phyloP scores from a whole-genome alignment of 2,797 vertebrate species.

The Poecilia gillii region DNA sequence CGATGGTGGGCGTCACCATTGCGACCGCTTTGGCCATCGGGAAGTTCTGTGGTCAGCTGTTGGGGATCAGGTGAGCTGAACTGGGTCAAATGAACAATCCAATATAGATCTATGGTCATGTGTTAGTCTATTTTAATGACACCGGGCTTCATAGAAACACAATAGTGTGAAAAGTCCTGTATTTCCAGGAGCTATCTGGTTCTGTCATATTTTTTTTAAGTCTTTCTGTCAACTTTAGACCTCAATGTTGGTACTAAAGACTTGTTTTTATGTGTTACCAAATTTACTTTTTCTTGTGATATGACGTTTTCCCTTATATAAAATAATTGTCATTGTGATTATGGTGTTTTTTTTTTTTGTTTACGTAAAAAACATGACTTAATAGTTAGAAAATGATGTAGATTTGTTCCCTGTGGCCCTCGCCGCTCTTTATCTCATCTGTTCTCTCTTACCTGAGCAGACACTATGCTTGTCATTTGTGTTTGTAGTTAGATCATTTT shows the following conservation, averaged over 20 bases:
- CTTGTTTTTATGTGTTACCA: not conserved
- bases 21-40: conserved; percentile 71
- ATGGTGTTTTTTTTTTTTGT: too few relatives aligned
- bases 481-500: not conserved
- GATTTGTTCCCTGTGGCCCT: not conserved
- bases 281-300: not conserved
- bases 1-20: conserved; percentile 67
- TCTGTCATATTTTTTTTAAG: too few relatives aligned
- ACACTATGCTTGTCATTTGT: too few relatives aligned
- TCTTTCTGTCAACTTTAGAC: not conserved
- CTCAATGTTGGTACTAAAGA: not conserved
- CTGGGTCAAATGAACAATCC: not conserved
- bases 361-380: not conserved
- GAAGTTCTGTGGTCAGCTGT: conserved; percentile 79
- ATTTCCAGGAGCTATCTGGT: too few relatives aligned
- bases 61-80: conserved; percentile 80
- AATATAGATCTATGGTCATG: not conserved
- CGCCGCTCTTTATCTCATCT: too few relatives aligned
- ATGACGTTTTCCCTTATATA: not conserved
- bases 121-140: not conserved
- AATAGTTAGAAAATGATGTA: not conserved
- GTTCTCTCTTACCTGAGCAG: too few relatives aligned
- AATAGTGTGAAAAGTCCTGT: not conserved
- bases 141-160: not conserved
- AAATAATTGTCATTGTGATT: too few relatives aligned